Evolutionary conservation across 2,113 vertebrate species (phyloP), one percentile per base, ranked within the genome.

Genomic region (Callionymus lyra): DNA sequence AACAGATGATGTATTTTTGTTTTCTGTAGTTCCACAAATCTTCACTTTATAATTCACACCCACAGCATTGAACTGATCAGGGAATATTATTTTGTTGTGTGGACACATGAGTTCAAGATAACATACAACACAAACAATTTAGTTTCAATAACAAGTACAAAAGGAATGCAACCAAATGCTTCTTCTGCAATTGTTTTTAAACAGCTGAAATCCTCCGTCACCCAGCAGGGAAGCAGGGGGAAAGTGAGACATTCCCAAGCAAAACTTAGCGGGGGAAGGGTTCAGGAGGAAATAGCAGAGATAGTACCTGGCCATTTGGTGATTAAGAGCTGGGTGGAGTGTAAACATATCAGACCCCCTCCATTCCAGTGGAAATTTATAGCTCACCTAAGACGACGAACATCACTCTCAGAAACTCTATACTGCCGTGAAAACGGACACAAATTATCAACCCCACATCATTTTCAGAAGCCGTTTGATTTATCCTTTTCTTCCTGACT

Each of bases 151-250:
- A 32, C 42, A 27, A 18, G 47, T 52, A 81, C 76, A 81, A 81
- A 72, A 63, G 69, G 65, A 74, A 68, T 62, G 59, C 59, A 68
- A 76, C 70, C 68, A 81, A 84, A 82, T 78, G 70, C 74, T 65
- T 68, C 56, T 55, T 59, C 70, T 59, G 56, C 46, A 76, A 76
- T 76, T 79, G 73, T 79, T 74, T 58, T 61, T 75, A 60, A 60
- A 82, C 81, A 84, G 84, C 82, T 84, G 81, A 81, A 74, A 60
- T 68, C 51, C 75, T 81, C 74, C 70, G 69, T 83, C 76, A 83
- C 74, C 58, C 79, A 70, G 71, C 67, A 46, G 75, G 80, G 70
- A 35, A 47, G 62, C 19, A n/a, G n/a, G 48, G 52, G 48, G 53
- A 56, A 39, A 39, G 61, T 50, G 62, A 51, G 59, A 55, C 53